A percentile compares a stretch with the other conserved stretches of the same genome.
These are phyloP conservation scores for Meloidogyne exigua DNA, from an alignment of 1,140 invertebrate genomes.

Conservation along the genomic window DNA sequence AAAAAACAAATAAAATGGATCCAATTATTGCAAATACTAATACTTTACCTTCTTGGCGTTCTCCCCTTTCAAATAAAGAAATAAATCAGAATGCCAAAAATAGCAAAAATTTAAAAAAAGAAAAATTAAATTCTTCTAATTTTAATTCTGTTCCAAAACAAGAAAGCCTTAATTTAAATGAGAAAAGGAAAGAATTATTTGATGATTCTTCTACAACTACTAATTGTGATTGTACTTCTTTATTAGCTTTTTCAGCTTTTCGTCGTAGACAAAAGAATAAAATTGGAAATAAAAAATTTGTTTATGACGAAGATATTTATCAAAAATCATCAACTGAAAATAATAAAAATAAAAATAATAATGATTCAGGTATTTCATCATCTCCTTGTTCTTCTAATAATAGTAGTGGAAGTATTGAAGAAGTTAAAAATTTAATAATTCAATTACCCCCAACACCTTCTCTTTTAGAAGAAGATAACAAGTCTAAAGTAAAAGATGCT, in stretches of 20 bases:
- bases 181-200: not conserved
- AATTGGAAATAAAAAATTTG: not conserved
- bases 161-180: not conserved
- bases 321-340: constrained; percentile 7
- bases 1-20: not conserved
- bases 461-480: not conserved
- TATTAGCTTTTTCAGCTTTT: constrained; percentile 32
- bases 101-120: not conserved
- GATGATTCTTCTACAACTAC: constrained; percentile 19
- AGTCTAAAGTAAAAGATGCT: not conserved
- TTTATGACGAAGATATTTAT: constrained; percentile 15
- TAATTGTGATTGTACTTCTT: constrained; percentile 42
- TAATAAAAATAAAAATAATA: too few species aligned
- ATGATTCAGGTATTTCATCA: constrained; percentile 22
- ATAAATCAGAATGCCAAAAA: not conserved
- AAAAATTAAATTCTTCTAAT: not conserved
- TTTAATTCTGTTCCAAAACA: not conserved
- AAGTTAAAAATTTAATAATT: not conserved
- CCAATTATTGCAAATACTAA: not conserved
- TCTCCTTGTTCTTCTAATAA: constrained; percentile 6
- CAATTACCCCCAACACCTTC: not conserved
- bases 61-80: not conserved
- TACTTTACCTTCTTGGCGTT: not conserved
- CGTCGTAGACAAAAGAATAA: constrained; percentile 11
- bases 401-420: constrained; percentile 1